phyloP scores from a whole-genome alignment of 2,797 vertebrate genomes.

The Pangasius krempfi region DNA sequence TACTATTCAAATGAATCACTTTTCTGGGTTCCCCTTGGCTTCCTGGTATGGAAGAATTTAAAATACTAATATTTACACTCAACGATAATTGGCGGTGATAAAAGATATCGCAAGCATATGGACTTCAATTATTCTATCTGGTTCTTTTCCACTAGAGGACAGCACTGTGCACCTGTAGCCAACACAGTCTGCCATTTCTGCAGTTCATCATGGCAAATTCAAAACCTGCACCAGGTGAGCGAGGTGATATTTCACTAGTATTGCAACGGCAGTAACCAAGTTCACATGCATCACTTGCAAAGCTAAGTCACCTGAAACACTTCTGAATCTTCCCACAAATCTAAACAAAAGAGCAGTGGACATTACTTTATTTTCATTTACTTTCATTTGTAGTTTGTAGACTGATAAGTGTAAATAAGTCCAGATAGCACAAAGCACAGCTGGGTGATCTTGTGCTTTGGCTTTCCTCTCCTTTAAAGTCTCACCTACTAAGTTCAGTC shows the following conservation, averaged over 20 bases:
- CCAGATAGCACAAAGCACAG: background rate
- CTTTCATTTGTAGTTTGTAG: background rate
- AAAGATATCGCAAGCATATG: background rate
- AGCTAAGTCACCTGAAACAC: background rate
- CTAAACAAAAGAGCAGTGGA: background rate
- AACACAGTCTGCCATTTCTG: background rate
- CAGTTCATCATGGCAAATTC: background rate
- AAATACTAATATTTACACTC: background rate
- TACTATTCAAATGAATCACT: background rate
- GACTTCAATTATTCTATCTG: background rate
- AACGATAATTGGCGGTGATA: background rate
- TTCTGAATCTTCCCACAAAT: background rate
- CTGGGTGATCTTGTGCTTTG: constrained; percentile 11
- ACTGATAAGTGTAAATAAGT: background rate
- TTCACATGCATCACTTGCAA: background rate
- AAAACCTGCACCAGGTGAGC: background rate
- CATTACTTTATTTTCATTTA: background rate
- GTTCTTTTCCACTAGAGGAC: constrained; percentile 29
- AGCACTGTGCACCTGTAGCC: constrained; percentile 5
- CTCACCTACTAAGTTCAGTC: background rate
- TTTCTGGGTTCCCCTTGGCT: background rate
- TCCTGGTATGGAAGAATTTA: background rate
- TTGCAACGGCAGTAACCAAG: background rate
- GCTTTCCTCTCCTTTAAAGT: constrained; percentile 5
- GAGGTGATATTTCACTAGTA: background rate